Evolutionary conservation across 30 jellyfish, hydroid and myxozoan genomes (phyloP).

Genomic region (Mastigias papua): DNA sequence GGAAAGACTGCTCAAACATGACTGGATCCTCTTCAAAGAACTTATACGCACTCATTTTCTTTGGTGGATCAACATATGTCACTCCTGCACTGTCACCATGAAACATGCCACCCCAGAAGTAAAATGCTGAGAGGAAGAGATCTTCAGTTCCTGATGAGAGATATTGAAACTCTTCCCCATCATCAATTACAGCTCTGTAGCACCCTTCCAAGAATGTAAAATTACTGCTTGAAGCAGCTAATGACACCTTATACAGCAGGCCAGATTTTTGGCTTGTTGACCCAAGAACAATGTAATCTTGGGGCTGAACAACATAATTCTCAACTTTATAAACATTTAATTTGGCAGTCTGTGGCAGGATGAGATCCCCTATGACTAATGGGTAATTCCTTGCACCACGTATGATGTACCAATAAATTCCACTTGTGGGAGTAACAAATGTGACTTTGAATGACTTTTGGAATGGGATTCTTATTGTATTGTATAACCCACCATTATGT

Average conservation of each 20-base stretch:
- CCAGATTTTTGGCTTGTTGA: slow-evolving; percentile 57
- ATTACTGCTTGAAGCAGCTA: slow-evolving; percentile 57
- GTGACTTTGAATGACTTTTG: slow-evolving; percentile 49
- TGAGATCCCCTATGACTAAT: slow-evolving; percentile 63
- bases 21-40: slow-evolving; percentile 79
- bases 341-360: slow-evolving; percentile 58
- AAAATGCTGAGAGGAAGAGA: slow-evolving; percentile 75
- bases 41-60: slow-evolving; percentile 77
- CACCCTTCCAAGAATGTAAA: slow-evolving; percentile 67
- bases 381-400: slow-evolving; percentile 84
- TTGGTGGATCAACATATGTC: slow-evolving; percentile 50
- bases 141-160: slow-evolving; percentile 91
- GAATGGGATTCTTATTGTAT: slow-evolving; percentile 71
- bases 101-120: slow-evolving; percentile 59
- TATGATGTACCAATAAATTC: slow-evolving; percentile 58
- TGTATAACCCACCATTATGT: slow-evolving; percentile 66
- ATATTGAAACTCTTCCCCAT: slow-evolving; percentile 22
- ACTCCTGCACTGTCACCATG: slow-evolving; percentile 80
- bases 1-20: slow-evolving; percentile 31
- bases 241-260: slow-evolving; percentile 61
- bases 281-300: slow-evolving; percentile 52
- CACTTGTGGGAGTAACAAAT: slow-evolving; percentile 19
- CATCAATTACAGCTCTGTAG: slow-evolving; percentile 22
- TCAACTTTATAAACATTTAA: slow-evolving; percentile 44
- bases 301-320: slow-evolving; percentile 26